Conservation (phyloP, 2,888 invertebrate genomes). For the Lasius platythorax region DNA sequence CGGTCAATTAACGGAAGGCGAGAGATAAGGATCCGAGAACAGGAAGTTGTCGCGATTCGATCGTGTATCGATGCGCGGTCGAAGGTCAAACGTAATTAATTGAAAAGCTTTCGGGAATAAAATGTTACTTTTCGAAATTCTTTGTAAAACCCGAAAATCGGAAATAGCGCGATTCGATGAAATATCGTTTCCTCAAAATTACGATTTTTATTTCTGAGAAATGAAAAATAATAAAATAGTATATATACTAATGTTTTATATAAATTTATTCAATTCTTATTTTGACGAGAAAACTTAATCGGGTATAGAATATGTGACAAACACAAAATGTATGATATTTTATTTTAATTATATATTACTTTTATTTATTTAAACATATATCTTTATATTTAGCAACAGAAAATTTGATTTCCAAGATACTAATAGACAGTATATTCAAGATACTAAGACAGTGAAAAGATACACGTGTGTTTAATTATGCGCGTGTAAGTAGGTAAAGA, state of each 20-base stretch:
- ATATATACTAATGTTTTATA: neutral
- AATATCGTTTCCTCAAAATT: neutral
- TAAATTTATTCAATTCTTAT: neutral
- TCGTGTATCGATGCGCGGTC: slow-evolving; percentile 41
- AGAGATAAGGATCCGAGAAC: slow-evolving; percentile 69
- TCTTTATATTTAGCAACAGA: neutral
- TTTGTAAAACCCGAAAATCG: neutral
- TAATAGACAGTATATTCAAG: neutral
- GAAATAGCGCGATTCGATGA: neutral
- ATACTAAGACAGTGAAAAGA: neutral
- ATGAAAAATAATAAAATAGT: slow-evolving; percentile 1
- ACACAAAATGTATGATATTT: neutral
- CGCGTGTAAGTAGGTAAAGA: neutral
- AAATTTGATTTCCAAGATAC: neutral
- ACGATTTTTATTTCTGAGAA: neutral
- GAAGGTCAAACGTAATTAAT: neutral
- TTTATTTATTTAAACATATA: neutral
- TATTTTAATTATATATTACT: neutral
- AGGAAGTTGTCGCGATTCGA: slow-evolving; percentile 71
- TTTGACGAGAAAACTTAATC: neutral
- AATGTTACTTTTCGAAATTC: neutral
- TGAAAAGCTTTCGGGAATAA: neutral
- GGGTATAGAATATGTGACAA: neutral
- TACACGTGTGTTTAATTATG: neutral
- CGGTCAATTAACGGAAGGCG: slow-evolving; percentile 72